Conservation (phyloP, 2,888 invertebrate species). For the Anticlea derivata region DNA sequence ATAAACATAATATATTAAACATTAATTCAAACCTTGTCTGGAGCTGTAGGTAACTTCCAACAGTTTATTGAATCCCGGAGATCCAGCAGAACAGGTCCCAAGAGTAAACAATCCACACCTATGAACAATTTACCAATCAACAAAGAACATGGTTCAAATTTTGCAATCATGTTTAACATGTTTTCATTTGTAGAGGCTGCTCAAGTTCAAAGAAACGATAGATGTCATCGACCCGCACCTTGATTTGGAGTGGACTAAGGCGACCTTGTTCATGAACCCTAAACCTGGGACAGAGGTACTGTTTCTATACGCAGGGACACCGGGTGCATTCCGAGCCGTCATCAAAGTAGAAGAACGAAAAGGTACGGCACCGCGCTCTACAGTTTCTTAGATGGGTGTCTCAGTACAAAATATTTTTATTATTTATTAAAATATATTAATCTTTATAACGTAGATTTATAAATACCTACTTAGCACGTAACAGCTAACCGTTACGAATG, state of each 20-base stretch:
- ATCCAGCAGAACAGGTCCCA: background rate
- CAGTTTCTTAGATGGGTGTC: too few species aligned
- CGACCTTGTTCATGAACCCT: constrained; percentile 64
- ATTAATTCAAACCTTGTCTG: background rate
- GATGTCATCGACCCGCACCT: constrained; percentile 49
- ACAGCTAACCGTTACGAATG: too few species aligned
- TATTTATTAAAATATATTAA: too few species aligned
- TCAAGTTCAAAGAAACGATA: constrained; percentile 50
- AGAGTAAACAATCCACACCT: background rate
- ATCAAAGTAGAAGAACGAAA: constrained; percentile 57
- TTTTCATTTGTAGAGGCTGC: constrained; percentile 49
- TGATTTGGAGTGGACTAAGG: constrained; percentile 59
- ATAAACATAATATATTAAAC: too few species aligned
- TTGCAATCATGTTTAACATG: constrained; percentile 4
- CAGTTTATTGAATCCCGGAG: background rate
- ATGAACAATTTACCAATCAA: constrained; percentile 13
- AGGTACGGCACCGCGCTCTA: constrained; percentile 31
- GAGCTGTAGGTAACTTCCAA: background rate
- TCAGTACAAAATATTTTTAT: too few species aligned
- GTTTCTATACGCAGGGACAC: constrained; percentile 54
- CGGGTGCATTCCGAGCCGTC: constrained; percentile 62
- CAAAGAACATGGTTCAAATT: constrained; percentile 10
- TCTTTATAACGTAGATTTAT: background rate
- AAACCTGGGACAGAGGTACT: constrained; percentile 59
- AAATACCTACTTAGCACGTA: background rate